Percentiles rank a stretch among this genome's conserved stretches.
Conservation (phyloP, 2,113 vertebrate species). For the Nibea coibor region DNA sequence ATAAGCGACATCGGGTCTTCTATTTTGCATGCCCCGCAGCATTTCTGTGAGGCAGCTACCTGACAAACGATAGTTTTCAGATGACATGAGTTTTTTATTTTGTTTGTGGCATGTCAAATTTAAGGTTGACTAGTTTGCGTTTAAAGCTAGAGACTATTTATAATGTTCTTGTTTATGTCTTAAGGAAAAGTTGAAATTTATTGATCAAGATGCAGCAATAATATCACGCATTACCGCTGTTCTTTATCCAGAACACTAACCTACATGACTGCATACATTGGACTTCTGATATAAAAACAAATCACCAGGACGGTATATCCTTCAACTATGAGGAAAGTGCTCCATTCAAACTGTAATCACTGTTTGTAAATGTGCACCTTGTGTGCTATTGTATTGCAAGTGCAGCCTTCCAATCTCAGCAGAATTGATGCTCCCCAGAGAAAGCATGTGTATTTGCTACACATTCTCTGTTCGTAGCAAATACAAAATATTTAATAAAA, state of each 20-base stretch:
- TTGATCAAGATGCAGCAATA: background rate
- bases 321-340: background rate
- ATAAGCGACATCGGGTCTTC: background rate
- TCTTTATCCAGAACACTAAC: background rate
- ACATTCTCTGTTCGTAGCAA: conserved; percentile 1
- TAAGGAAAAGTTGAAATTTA: background rate
- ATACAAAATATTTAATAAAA: conserved; percentile 22
- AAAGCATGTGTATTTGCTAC: conserved; percentile 1
- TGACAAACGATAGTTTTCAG: background rate
- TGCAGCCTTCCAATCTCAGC: conserved; percentile 3
- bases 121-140: background rate
- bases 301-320: background rate
- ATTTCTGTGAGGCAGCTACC: background rate
- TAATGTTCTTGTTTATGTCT: too few relatives aligned
- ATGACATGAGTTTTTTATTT: background rate
- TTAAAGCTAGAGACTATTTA: background rate
- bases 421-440: conserved; percentile 15
- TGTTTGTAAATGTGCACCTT: conserved; percentile 15
- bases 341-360: conserved; percentile 1
- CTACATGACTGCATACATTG: background rate
- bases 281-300: background rate
- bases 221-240: background rate
- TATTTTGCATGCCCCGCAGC: background rate
- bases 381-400: conserved; percentile 16
- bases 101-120: background rate